Base-by-base conservation (phyloP, 1,140 invertebrate species). In the Dolichoris vasculosae region DNA sequence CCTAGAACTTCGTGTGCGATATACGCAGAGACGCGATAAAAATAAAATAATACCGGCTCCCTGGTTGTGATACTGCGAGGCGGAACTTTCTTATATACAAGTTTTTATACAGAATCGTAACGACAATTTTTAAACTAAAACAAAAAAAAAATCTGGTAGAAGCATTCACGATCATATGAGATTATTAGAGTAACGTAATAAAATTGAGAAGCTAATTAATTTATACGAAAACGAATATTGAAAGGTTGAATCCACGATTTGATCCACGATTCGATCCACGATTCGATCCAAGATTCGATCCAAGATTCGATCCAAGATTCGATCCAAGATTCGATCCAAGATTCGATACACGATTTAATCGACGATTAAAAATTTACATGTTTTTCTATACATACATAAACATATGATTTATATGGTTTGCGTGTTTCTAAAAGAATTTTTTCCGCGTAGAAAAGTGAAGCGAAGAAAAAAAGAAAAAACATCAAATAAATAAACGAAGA, bases 1-100 rank as follows among this genome's bases (percentile, higher is more conserved):
- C 48, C n/a, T 85, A 85, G 79, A 86, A 77, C 32, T 86, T 67
- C 20, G 79, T 82, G 64, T 46, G 59, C 71, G 40, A 83, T 77
- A 30, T 51, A 32, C 38, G 48, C 63, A 51, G 55, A 77, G 71
- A 26, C 79, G 55, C 79, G 48, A 78, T 75, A 67, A 83, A 78
- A 85, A 85, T 51, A 85, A 75, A 86, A 84, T 78, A 84, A 86
- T 89, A 89, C 88, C 89, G 83, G 89, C 89, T 87, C 84, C 82
- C 88, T 88, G 90, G 89, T 90, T 91, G 90, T 91, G 90, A 91
- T 90, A 90, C 88, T 86, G 84, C 82, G 86, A 91, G 85, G 83
- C 86, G 86, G 86, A 88, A 81, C 86, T 87, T 88, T 87, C 81
- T 84, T 88, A 87, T 80, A 80, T 83, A 86, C 79, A 82, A 86